A percentile compares a stretch with the other conserved stretches of the same genome.
Conservation (phyloP, 1,140 invertebrate species). For the Holcopasites calliopsidis region DNA sequence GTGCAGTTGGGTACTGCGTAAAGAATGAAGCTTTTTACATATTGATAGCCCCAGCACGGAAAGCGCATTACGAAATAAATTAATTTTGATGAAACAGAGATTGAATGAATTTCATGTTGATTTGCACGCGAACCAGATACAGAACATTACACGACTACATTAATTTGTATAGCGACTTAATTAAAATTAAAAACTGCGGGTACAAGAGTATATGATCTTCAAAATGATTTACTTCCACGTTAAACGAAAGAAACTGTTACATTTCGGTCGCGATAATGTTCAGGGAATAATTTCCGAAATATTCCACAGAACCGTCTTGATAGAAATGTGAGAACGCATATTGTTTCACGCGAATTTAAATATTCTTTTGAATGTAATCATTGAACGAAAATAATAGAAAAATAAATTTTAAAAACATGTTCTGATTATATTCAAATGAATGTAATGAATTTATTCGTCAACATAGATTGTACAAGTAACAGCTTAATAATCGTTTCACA, state of each 20-base stretch:
- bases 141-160: background rate
- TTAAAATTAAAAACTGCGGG: background rate
- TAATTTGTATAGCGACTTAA: background rate
- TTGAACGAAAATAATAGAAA: background rate
- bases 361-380: background rate
- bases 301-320: background rate
- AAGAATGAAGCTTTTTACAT: background rate
- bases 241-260: background rate
- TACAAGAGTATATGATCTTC: background rate
- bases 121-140: background rate
- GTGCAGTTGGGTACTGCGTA: background rate
- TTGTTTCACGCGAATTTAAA: background rate
- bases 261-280: background rate
- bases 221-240: background rate
- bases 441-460: slow-evolving; percentile 26
- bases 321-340: slow-evolving; percentile 3
- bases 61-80: background rate
- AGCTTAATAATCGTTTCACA: background rate
- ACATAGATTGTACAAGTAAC: slow-evolving; percentile 21
- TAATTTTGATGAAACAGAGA: background rate
- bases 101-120: background rate
- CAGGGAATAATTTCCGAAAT: background rate
- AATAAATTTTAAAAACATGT: background rate
- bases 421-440: background rate
- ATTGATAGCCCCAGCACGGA: background rate